Evolutionary conservation across 2,888 invertebrate species (phyloP).

Genomic region (Spilarctia lutea): DNA sequence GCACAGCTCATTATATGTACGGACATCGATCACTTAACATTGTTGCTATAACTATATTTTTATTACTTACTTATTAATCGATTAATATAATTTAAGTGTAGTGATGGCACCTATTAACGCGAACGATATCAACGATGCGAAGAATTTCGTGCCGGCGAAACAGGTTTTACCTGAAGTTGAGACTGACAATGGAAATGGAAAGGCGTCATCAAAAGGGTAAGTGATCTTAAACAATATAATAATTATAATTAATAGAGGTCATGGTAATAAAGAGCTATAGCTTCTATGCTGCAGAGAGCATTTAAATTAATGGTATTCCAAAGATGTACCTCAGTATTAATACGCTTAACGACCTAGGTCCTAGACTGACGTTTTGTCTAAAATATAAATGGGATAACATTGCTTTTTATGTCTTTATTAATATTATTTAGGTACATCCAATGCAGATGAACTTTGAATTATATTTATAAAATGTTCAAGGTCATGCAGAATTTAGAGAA

Average conservation of each 20-base stretch:
- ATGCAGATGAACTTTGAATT: too few relatives aligned
- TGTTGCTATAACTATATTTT: slow-evolving; percentile 47
- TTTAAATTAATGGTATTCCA: background rate
- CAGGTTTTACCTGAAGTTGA: slow-evolving; percentile 77
- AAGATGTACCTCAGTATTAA: background rate
- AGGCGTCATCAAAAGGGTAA: slow-evolving; percentile 56
- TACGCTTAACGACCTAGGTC: background rate
- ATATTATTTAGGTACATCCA: background rate
- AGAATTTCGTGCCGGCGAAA: slow-evolving; percentile 68
- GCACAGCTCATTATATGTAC: slow-evolving; percentile 71
- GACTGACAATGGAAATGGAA: slow-evolving; percentile 63
- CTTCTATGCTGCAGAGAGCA: background rate
- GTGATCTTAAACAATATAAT: slow-evolving; percentile 31
- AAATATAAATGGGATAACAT: background rate
- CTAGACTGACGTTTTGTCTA: background rate
- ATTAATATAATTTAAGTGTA: slow-evolving; percentile 55
- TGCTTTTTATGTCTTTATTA: background rate
- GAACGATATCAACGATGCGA: slow-evolving; percentile 68
- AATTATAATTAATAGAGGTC: background rate
- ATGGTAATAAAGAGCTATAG: background rate
- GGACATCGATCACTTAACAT: slow-evolving; percentile 70
- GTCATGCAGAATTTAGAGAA: background rate
- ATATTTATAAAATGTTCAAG: background rate
- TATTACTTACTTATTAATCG: slow-evolving; percentile 36
- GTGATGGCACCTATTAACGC: slow-evolving; percentile 81